phyloP scores from a whole-genome alignment of 2,113 vertebrate genomes.

The Isurus oxyrinchus region DNA sequence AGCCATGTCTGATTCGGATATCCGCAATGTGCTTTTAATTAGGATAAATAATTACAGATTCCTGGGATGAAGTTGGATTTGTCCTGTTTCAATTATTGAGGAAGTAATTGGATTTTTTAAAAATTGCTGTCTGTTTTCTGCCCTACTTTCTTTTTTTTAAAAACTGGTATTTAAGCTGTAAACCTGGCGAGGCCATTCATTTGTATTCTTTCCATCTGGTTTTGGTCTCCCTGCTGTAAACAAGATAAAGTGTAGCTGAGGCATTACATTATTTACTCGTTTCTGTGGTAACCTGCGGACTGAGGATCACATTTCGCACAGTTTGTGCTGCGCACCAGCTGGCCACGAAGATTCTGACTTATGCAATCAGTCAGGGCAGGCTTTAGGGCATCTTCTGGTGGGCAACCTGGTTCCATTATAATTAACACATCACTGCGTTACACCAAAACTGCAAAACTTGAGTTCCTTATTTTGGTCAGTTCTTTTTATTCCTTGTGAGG shows the following conservation, averaged over 20 bases:
- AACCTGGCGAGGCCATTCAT: neutral
- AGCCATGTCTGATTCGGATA: conserved; percentile 8
- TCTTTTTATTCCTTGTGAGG: neutral
- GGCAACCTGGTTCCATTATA: neutral
- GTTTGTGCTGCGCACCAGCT: neutral
- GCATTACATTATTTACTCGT: conserved; percentile 29
- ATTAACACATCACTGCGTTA: neutral
- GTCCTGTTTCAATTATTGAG: conserved; percentile 9
- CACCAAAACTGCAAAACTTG: neutral
- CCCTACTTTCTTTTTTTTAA: neutral
- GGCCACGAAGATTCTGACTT: neutral
- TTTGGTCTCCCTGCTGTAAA: conserved; percentile 22
- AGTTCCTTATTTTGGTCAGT: neutral
- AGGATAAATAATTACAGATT: conserved; percentile 33
- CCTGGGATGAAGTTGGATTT: conserved; percentile 26
- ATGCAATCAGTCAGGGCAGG: neutral
- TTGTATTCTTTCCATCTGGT: conserved; percentile 24
- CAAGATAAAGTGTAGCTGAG: conserved; percentile 2
- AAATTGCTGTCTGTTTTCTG: conserved; percentile 35
- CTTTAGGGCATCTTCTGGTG: neutral
- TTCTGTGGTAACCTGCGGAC: conserved; percentile 19
- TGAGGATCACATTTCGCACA: conserved; percentile 20
- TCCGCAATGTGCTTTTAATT: conserved; percentile 16
- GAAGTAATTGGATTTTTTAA: conserved; percentile 33
- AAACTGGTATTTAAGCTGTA: neutral